Percentiles rank a stretch among this genome's conserved stretches.
These are phyloP conservation scores for Schizothorax lantsangensis DNA, from an alignment of 2,797 vertebrate species.

Conservation along the genomic window DNA sequence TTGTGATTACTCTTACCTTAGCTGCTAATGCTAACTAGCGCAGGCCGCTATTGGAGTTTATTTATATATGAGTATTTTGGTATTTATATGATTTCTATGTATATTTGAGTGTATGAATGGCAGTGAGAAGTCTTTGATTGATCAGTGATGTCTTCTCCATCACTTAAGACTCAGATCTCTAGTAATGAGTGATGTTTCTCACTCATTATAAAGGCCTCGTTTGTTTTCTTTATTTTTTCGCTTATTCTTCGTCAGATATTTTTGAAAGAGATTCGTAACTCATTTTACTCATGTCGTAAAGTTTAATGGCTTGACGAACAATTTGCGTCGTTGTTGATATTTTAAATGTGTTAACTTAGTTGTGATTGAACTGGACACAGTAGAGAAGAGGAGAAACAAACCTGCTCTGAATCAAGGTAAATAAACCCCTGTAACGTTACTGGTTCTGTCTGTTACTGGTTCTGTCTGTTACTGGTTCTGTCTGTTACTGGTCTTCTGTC, in stretches of 20 bases:
- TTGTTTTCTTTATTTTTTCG: neutral
- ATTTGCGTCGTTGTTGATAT: neutral
- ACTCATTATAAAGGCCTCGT: conserved; percentile 22
- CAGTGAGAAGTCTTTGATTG: neutral
- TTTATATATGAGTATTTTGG: neutral
- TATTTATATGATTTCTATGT: neutral
- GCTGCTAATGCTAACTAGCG: conserved; percentile 46
- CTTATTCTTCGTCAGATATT: neutral
- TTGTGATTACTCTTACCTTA: conserved; percentile 1
- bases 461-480: neutral
- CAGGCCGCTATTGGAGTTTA: conserved; percentile 33
- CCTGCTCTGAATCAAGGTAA: conserved; percentile 34
- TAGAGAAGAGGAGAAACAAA: conserved; percentile 7
- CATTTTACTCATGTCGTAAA: neutral
- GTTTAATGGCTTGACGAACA: conserved; percentile 23
- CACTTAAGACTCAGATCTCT: neutral
- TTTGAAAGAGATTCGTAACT: neutral
- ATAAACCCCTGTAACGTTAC: neutral
- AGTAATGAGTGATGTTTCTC: conserved; percentile 24
- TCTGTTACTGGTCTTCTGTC: too few species aligned
- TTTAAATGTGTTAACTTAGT: conserved; percentile 10
- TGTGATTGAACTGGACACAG: neutral
- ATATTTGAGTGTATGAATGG: neutral
- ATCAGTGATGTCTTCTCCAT: conserved; percentile 24
- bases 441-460: neutral